Base-by-base conservation (phyloP, 2,888 invertebrate species). In the Agrochola lychnidis region DNA sequence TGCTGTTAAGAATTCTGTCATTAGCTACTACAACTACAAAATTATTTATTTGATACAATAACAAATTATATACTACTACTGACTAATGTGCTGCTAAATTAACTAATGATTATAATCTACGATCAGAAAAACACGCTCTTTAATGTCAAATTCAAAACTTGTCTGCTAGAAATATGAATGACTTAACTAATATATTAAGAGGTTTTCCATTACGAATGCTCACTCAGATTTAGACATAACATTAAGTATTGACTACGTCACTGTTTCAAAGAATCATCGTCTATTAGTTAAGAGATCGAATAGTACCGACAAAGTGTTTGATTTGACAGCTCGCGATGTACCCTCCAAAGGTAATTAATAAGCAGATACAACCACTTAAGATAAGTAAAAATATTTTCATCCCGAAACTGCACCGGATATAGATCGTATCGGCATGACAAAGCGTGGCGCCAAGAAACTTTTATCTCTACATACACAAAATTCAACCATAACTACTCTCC, bases 321-420 rank as follows among this genome's bases (percentile, higher is more conserved):
- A 93, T 95, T 94, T 96, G 96, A 96, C 96, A 96, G 96, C 95
- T 93, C 93, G 89, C 94, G 93, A 91, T 94, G 94, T 94, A 94
- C 94, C 94, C 91, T 92, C 93, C 90, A 93, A 93, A 93, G 92
- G 94, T 96, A 96, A 96, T 96, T 96, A 96, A 96, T 96, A 96
- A 96, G 93, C 96, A 96, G 96, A 96, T 96, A 96, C 96, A 96
- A 94, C 95, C 96, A 96, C 96, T 96, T 96, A 96, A 96, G 96
- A 96, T 96, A 96, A 96, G 95, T 95, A 94, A 95, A 95, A 96
- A 96, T 96, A 95, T 96, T 96, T 96, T 96, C 96, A 96, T 95
- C 96, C 96, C 94, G 93, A 96, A 96, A 95, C 95, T 94, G 93
- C 95, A 96, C 96, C 96, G 96, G 96, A 96, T 95, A 95, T 94